Base-by-base conservation (phyloP, 2,113 vertebrate species). In the Limanda limanda region DNA sequence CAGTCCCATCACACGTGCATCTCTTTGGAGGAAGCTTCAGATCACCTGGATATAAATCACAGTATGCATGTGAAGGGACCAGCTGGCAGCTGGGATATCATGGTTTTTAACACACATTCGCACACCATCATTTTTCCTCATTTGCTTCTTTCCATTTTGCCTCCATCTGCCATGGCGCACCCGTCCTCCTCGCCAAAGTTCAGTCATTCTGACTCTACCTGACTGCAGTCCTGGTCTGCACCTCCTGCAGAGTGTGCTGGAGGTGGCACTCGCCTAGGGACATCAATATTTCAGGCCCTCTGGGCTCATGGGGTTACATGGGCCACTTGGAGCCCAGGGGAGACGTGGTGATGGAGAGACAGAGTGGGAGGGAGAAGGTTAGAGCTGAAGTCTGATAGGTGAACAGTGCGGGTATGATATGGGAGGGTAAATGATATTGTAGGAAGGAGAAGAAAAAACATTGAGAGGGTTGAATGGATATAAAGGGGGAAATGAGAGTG, bases 241-340 rank as follows among this genome's bases (percentile, higher is more conserved):
- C 68, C 88, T 68, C 87, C 81, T 35, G 63, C 76, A 55, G 82
- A 81, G 86, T 64, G 25, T 64, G 65, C 82, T 82, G 84, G 76
- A 65, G 80, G 84, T 78, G 68, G 77, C 87, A 75, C 71, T 75
- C 57, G 12, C 79, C 60, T 27, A 31, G 72, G 74, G 65, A 56
- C 79, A 92, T 93, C 61, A 92, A 92, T 93, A 92, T 92, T 93
- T 93, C 71, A 93, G 15, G 21, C 35, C 81, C 68, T 76, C 65
- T 79, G 68, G 67, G 65, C 83, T 86, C 73, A 52, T 42, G 75
- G 74, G 76, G 81, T 58, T 64, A 74, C 74, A 78, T 0, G 17
- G 81, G 48, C 63, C 35, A 18, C 76, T 83, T 61, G 14, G 79
- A 70, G 75, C 76, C 59, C 48, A 6, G 70, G 47, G 52, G 74